Conservation (phyloP, 2,113 vertebrate genomes). For the Oxygymnocypris stewartii region DNA sequence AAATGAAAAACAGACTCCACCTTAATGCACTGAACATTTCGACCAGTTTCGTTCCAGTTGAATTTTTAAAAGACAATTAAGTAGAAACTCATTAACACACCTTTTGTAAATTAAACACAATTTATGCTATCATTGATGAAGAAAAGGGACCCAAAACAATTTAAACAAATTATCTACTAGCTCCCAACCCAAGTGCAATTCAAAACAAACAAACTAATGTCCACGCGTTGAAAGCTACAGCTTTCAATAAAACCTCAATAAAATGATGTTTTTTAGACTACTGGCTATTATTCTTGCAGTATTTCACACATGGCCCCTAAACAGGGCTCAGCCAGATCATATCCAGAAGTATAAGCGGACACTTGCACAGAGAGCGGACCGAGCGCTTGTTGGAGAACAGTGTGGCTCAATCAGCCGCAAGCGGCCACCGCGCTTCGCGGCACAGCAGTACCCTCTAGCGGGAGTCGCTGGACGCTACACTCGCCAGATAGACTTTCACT, state of each 20-base stretch:
- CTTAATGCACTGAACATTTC: conserved; percentile 57
- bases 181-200: background rate
- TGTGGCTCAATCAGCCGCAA: conserved; percentile 75
- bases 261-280: conserved; percentile 75
- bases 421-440: conserved; percentile 65
- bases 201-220: background rate
- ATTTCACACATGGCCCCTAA: conserved; percentile 73
- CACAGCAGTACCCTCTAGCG: conserved; percentile 77
- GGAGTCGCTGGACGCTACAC: conserved; percentile 67
- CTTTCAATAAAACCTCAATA: conserved; percentile 26
- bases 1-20: background rate
- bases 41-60: background rate
- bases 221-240: background rate
- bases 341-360: conserved; percentile 68
- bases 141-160: background rate
- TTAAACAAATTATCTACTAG: background rate
- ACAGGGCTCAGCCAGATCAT: conserved; percentile 64
- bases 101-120: background rate
- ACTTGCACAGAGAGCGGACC: conserved; percentile 67
- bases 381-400: conserved; percentile 69
- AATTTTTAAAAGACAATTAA: background rate
- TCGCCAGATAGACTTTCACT: conserved; percentile 48
- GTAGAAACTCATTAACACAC: background rate
- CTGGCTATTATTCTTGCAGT: conserved; percentile 74
- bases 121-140: background rate